Conservation (phyloP, 2,797 vertebrate species). For the Acridotheres tristis region DNA sequence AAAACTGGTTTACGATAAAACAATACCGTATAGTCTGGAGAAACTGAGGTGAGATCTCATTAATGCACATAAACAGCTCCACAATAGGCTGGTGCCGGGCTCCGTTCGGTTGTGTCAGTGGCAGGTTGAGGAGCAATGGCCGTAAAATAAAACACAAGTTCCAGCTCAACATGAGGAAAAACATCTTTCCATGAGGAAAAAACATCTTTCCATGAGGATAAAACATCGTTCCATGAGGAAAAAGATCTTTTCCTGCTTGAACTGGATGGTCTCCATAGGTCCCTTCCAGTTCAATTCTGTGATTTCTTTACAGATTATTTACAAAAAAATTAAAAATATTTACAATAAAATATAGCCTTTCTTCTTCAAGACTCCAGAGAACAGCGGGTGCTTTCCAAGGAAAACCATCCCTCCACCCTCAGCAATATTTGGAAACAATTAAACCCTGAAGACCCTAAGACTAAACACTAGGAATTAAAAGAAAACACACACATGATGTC, state of each 20-base stretch:
- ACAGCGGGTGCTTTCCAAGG: background rate
- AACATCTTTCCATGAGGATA: background rate
- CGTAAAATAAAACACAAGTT: background rate
- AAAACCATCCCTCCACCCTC: fast-evolving
- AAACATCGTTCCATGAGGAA: background rate
- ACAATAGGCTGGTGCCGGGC: background rate
- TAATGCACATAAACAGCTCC: background rate
- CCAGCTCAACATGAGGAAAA: background rate
- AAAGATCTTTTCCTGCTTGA: no score
- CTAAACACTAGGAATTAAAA: background rate
- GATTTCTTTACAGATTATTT: background rate
- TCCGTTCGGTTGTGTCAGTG: background rate
- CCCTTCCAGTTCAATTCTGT: background rate
- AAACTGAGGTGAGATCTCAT: no score
- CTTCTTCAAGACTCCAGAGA: no score
- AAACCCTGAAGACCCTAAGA: background rate
- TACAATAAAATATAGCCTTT: background rate
- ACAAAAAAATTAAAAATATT: no score
- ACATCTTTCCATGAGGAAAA: background rate
- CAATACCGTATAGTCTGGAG: fast-evolving
- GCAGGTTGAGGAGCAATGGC: background rate
- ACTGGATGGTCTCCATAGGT: background rate
- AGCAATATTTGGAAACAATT: background rate
- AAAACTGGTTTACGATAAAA: background rate
- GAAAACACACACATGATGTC: background rate